Evolutionary conservation across 2,113 vertebrate species (phyloP).

Genomic region (Neolamprologus brichardi): DNA sequence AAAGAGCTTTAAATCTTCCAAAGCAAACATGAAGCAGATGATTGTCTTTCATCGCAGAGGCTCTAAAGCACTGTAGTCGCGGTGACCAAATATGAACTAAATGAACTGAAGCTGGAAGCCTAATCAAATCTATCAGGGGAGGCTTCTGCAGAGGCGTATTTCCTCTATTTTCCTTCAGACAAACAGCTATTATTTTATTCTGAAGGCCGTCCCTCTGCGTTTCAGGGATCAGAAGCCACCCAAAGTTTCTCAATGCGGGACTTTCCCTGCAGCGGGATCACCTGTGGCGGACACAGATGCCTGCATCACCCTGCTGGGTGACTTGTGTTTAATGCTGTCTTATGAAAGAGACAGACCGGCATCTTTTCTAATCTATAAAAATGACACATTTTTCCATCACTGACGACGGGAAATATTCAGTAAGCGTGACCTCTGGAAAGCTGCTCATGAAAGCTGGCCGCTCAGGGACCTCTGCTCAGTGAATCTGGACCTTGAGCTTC

Average conservation of each 20-base stretch:
- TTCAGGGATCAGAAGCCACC: not conserved
- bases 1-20: not conserved
- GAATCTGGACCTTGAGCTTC: not conserved
- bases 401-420: not conserved
- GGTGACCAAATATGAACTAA: not conserved
- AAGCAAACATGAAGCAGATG: not conserved
- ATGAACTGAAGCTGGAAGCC: not conserved
- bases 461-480: not conserved
- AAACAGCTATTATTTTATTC: not conserved
- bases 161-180: not conserved
- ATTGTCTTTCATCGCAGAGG: not conserved
- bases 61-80: not conserved
- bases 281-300: rapidly evolving
- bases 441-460: rapidly evolving
- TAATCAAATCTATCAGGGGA: not conserved
- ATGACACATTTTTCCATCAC: not conserved
- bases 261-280: not conserved
- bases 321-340: rapidly evolving
- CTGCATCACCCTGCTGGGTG: rapidly evolving
- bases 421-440: not conserved
- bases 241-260: not conserved
- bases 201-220: not conserved
- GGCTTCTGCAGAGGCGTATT: not conserved
- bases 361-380: not conserved
- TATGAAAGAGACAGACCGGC: not conserved